These are phyloP conservation scores for Caenorhabditis inopinata DNA, from an alignment of 1,140 invertebrate genomes.

Conservation along the genomic window DNA sequence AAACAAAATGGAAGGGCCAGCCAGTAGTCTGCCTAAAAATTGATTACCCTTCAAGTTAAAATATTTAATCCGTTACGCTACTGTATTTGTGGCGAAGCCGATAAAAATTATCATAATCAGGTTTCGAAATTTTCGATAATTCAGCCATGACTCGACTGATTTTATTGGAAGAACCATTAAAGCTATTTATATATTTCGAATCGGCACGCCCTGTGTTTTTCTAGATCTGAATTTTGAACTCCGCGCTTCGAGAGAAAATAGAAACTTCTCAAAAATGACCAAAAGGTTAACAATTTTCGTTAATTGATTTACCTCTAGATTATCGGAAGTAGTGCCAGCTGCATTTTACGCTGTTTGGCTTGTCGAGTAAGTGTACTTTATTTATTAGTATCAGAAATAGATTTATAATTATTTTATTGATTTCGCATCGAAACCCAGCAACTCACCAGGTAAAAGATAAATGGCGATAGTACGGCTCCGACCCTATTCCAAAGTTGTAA, in stretches of 20 bases:
- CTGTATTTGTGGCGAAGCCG: background rate
- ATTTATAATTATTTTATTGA: background rate
- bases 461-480: slow-evolving; percentile 41
- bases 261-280: too few species aligned
- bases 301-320: background rate
- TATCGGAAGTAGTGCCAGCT: background rate
- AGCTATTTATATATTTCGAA: too few species aligned
- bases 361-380: background rate
- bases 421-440: too few species aligned
- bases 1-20: slow-evolving; percentile 39
- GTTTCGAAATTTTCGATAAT: too few species aligned
- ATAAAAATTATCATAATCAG: background rate
- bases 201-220: too few species aligned
- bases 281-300: background rate
- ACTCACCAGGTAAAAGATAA: slow-evolving; percentile 47
- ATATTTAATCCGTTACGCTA: background rate
- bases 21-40: slow-evolving; percentile 47
- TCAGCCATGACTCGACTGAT: too few species aligned
- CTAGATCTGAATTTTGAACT: too few species aligned
- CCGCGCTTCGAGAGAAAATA: too few species aligned
- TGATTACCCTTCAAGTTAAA: background rate
- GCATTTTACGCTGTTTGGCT: too few species aligned
- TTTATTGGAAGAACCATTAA: too few species aligned
- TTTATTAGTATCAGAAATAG: background rate
- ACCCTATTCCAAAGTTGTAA: slow-evolving; percentile 41